phyloP scores from a whole-genome alignment of 2,113 vertebrate genomes.

The Labrus mixtus region DNA sequence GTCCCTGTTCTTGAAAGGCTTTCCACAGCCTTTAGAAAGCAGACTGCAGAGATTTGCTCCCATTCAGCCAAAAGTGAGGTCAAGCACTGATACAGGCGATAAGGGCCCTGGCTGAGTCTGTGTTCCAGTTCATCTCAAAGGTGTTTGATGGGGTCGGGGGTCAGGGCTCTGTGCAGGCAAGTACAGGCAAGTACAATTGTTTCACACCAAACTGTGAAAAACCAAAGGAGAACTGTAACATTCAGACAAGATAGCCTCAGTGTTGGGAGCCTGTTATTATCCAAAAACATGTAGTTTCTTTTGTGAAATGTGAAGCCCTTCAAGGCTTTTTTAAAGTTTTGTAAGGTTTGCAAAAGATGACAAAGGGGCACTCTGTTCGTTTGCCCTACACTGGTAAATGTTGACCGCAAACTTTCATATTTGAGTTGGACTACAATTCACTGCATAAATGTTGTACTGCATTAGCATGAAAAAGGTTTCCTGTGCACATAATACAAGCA shows the following conservation, averaged over 20 bases:
- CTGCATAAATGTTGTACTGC: neutral
- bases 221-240: neutral
- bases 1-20: neutral
- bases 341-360: neutral
- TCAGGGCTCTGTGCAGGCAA: neutral
- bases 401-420: too few relatives aligned
- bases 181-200: neutral
- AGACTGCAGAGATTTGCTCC: conserved; percentile 7
- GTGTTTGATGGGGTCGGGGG: conserved; percentile 1
- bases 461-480: neutral
- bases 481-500: neutral
- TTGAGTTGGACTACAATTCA: too few relatives aligned
- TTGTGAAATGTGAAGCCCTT: neutral
- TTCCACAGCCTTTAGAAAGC: neutral
- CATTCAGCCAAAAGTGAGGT: conserved; percentile 1
- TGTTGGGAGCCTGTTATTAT: neutral
- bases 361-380: too few relatives aligned
- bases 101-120: neutral
- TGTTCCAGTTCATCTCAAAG: neutral
- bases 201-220: neutral
- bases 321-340: neutral
- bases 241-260: neutral
- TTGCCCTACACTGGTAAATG: too few relatives aligned
- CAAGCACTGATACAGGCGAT: neutral
- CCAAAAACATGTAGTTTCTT: neutral